Evolutionary conservation across 2,888 invertebrate species (phyloP).

Genomic region (Tanaodytes sp.): DNA sequence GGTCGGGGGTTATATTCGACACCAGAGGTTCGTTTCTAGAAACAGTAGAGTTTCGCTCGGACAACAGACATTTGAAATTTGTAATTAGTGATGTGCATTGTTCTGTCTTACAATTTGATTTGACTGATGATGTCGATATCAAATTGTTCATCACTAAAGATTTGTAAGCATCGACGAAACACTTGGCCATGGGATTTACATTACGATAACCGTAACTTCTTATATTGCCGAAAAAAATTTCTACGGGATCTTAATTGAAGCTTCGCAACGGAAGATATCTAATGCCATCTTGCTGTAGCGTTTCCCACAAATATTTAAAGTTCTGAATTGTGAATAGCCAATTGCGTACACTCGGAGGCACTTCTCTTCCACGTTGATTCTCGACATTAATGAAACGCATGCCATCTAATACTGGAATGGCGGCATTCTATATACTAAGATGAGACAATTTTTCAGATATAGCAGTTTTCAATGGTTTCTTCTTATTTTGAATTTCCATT

Average conservation of each 20-base stretch:
- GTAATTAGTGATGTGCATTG: no score
- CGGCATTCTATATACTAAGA: not conserved
- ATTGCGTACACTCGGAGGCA: slow-evolving; percentile 1
- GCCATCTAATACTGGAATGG: not conserved
- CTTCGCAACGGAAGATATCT: not conserved
- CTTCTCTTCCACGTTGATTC: not conserved
- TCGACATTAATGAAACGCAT: not conserved
- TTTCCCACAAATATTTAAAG: slow-evolving; percentile 2
- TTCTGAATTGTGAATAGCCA: slow-evolving; percentile 4
- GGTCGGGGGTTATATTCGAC: no score
- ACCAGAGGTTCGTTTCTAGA: no score
- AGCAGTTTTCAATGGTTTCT: no score
- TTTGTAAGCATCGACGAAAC: not conserved
- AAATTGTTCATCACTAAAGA: slow-evolving; percentile 1
- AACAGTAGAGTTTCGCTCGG: no score
- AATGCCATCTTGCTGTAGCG: not conserved
- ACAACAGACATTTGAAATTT: no score
- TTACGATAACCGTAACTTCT: slow-evolving; percentile 4
- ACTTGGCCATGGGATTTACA: not conserved
- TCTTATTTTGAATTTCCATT: no score
- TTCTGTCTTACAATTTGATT: no score
- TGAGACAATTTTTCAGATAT: not conserved
- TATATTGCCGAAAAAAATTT: slow-evolving; percentile 4
- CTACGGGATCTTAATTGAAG: not conserved
- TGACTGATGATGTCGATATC: no score